Evolutionary conservation across 2,888 invertebrate genomes (phyloP).

Genomic region (Callyntrura sp.): DNA sequence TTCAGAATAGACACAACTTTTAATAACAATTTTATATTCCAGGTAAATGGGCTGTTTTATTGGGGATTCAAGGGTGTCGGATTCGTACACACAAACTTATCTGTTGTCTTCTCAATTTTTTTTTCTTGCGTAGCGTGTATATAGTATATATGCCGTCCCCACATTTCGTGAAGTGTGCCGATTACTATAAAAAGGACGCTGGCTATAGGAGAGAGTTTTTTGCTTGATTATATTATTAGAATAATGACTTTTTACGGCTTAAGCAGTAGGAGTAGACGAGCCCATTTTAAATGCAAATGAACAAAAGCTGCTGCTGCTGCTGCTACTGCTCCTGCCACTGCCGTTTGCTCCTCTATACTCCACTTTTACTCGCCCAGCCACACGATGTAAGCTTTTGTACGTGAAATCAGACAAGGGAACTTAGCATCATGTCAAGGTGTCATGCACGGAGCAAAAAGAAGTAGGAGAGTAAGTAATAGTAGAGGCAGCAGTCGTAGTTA

Average conservation of each 20-base stretch:
- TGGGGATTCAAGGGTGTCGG: constrained; percentile 25
- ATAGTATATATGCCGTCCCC: neutral
- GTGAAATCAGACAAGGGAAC: constrained; percentile 63
- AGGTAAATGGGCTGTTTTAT: constrained; percentile 41
- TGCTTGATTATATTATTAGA: constrained; percentile 48
- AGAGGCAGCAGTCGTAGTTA: constrained; percentile 41
- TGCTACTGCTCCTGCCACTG: constrained; percentile 1
- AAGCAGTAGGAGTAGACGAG: constrained; percentile 43
- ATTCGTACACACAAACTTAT: constrained; percentile 12
- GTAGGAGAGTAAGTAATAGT: constrained; percentile 12
- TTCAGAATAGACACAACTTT: constrained; percentile 15
- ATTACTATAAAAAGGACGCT: neutral
- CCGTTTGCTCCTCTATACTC: constrained; percentile 5
- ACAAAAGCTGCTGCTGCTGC: constrained; percentile 36
- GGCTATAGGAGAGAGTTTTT: constrained; percentile 6
- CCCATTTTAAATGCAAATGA: constrained; percentile 76
- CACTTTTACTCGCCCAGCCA: neutral
- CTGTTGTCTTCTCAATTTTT: constrained; percentile 46
- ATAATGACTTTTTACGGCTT: constrained; percentile 57
- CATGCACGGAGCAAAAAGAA: constrained; percentile 64
- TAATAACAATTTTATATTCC: constrained; percentile 28
- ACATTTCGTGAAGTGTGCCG: too few species aligned
- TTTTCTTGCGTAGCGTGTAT: neutral
- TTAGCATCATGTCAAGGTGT: constrained; percentile 74
- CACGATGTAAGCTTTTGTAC: constrained; percentile 53